Conservation (phyloP, 2,888 invertebrate species). For the Luperina testacea region DNA sequence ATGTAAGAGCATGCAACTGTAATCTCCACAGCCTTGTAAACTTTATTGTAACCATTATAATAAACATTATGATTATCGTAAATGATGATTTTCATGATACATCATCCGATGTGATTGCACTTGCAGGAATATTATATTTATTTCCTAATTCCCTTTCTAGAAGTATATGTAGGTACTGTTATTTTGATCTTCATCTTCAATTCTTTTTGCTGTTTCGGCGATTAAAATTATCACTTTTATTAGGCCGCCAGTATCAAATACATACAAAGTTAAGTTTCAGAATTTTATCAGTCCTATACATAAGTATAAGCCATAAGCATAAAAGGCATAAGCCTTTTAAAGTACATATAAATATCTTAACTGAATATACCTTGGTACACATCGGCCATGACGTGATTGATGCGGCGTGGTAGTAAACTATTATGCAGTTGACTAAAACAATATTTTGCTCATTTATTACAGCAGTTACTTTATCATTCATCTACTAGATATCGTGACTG, state of each 20-base stretch:
- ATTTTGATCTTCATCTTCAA: not conserved
- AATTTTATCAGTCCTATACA: not conserved
- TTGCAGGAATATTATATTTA: constrained; percentile 5
- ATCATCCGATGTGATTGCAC: constrained; percentile 27
- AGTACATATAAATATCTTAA: not conserved
- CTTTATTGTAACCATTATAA: constrained; percentile 38
- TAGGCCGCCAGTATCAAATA: not conserved
- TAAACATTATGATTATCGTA: constrained; percentile 14
- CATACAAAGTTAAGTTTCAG: too few species aligned
- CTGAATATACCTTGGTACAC: not conserved
- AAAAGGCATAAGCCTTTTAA: too few species aligned
- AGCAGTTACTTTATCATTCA: constrained; percentile 25
- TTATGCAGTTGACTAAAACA: constrained; percentile 20
- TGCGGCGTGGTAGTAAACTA: not conserved
- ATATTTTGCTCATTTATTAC: constrained; percentile 27
- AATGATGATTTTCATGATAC: not conserved
- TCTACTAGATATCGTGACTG: constrained; percentile 28
- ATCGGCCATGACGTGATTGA: constrained; percentile 4
- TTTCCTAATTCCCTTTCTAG: not conserved
- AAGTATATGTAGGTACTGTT: not conserved
- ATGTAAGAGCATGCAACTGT: constrained; percentile 43
- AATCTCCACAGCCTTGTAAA: constrained; percentile 53
- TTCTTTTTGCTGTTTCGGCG: not conserved
- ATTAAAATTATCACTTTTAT: not conserved
- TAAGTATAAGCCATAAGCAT: too few species aligned